Conservation (phyloP, 2,113 vertebrate genomes). For the Gopherus evgoodei region DNA sequence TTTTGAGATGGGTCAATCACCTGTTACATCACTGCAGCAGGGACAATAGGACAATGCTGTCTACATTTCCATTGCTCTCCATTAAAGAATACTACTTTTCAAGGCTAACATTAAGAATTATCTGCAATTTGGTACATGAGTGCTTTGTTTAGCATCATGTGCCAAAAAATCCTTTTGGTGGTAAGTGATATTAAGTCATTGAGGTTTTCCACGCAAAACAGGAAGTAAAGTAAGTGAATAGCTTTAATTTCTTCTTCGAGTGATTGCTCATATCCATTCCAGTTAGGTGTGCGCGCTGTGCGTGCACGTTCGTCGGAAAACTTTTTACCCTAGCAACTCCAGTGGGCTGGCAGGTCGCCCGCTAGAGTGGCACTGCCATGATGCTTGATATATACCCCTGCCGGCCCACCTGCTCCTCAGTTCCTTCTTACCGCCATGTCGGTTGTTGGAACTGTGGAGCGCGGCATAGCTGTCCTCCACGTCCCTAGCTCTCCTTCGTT, state of each 20-base stretch:
- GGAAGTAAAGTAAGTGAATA: fast-evolving
- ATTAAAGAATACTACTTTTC: not conserved
- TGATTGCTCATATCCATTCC: too few species aligned
- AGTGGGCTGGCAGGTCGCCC: too few species aligned
- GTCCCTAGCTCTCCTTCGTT: too few species aligned
- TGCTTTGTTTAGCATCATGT: not conserved
- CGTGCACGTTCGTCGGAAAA: too few species aligned
- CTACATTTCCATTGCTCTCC: not conserved
- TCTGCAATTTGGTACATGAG: not conserved
- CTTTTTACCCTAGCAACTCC: too few species aligned
- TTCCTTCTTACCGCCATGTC: too few species aligned
- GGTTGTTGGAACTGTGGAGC: too few species aligned
- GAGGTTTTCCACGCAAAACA: not conserved
- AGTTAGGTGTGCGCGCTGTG: too few species aligned
- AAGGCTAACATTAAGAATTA: not conserved
- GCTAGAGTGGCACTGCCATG: too few species aligned
- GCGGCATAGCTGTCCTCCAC: too few species aligned
- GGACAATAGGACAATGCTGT: not conserved
- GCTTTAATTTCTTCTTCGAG: fast-evolving
- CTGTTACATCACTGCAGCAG: not conserved
- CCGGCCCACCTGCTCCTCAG: too few species aligned
- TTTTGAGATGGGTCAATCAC: not conserved
- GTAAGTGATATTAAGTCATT: not conserved
- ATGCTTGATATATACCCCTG: too few species aligned
- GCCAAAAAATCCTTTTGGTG: not conserved